Evolutionary conservation across 1,140 invertebrate genomes (phyloP), one percentile per base, ranked within the genome.

Genomic region (Aphelinus atriplicis): DNA sequence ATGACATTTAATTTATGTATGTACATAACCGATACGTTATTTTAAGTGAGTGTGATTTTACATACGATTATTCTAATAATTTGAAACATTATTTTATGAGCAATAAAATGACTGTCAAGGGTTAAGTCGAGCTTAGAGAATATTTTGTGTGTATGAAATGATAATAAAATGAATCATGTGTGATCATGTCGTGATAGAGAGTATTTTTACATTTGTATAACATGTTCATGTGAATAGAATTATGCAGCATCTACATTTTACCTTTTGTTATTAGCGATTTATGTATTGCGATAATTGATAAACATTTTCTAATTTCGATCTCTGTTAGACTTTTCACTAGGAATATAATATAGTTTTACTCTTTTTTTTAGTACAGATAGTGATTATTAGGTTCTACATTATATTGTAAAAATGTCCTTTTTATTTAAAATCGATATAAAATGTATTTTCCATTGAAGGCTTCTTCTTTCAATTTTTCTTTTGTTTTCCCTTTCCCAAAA

Each of bases 201-300:
- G 71, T 76, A 67, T 76, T 76, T 76, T 76, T 71, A 66, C 55
- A 72, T 72, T 68, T 71, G 47, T 71, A 75, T 57, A 58, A 48
- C 61, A 58, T 60, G 10, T 70, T 70, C 60, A 75, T 68, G 51
- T 68, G 58, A 50, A 62, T 51, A 68, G 55, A 9, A 43, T 74
- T 62, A 55, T 2, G 3, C 61, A 64, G 10, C 9, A 64, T 64
- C 64, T 66, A 7, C 55, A 6, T 58, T 73, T 53, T 58, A 48
- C 7, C 64, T 64, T 46, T 70, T 58, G 62, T 60, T 65, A 55
- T 71, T 46, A 47, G 42, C n/a, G 43, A 61, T 61, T 47, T 48
- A 55, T 55, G 68, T 10, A 58, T 42, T 50, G 47, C n/a, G 26
- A 10, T 61, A 62, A 53, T 68, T 55, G 48, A 68, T 51, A 43